These are phyloP conservation scores for Leucopsar rothschildi DNA, from an alignment of 2,113 vertebrate genomes.

Conservation along the genomic window DNA sequence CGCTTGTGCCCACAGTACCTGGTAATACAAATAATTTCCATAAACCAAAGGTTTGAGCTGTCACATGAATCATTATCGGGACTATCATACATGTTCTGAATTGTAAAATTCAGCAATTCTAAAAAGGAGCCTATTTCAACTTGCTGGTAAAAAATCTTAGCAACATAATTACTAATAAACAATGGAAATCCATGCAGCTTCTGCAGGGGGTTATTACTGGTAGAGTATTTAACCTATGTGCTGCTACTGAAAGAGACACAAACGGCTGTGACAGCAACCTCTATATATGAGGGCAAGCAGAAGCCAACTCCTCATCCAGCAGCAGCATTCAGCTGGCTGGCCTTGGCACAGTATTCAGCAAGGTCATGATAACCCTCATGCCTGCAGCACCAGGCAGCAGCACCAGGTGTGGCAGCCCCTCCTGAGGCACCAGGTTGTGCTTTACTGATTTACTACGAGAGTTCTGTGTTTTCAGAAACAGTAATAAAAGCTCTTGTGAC, in stretches of 20 bases:
- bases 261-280: not conserved
- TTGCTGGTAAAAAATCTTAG: not conserved
- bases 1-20: not conserved
- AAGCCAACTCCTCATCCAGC: rapidly evolving
- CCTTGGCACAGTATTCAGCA: not conserved
- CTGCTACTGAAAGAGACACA: not conserved
- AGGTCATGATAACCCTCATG: not conserved
- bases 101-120: not conserved
- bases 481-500: not conserved
- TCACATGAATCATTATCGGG: not conserved
- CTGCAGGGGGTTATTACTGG: rapidly evolving
- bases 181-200: not conserved
- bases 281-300: not conserved
- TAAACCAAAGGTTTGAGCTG: not conserved
- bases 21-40: not conserved
- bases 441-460: not conserved
- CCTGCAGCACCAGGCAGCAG: not conserved
- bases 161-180: not conserved
- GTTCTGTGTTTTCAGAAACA: not conserved
- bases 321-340: not conserved
- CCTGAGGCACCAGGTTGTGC: not conserved
- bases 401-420: not conserved
- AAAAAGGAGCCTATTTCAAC: not conserved
- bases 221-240: rapidly evolving
- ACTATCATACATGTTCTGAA: not conserved